phyloP scores from a whole-genome alignment of 2,113 vertebrate species.

The Nannospalax galili region DNA sequence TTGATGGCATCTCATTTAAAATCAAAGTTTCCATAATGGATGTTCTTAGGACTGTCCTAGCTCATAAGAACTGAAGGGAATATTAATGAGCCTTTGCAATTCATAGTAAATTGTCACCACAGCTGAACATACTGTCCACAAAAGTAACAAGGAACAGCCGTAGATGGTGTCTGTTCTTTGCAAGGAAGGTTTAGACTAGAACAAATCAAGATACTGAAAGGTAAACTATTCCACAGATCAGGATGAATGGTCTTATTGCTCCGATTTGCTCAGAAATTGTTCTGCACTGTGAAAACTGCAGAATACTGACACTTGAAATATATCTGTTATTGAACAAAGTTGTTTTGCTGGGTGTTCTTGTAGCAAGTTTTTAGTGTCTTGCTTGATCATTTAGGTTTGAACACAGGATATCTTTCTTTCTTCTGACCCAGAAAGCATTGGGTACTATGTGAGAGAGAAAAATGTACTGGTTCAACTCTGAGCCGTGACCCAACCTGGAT shows the following conservation, averaged over 20 bases:
- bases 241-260: conserved; percentile 40
- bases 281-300: neutral
- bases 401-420: neutral
- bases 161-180: neutral
- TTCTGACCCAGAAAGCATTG: neutral
- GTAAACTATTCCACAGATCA: neutral
- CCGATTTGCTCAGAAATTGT: conserved; percentile 32
- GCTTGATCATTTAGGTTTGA: conserved; percentile 21
- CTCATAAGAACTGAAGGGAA: conserved; percentile 2
- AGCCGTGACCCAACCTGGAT: neutral
- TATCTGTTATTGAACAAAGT: conserved; percentile 64
- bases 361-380: neutral
- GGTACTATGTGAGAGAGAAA: neutral
- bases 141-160: conserved; percentile 20
- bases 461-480: neutral
- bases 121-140: neutral
- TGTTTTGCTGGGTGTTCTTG: neutral
- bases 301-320: conserved; percentile 42
- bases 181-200: conserved; percentile 56
- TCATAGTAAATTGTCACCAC: conserved; percentile 40
- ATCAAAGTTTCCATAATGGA: conserved; percentile 2
- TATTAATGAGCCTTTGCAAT: conserved; percentile 66
- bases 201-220: conserved; percentile 48
- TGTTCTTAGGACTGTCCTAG: conserved; percentile 56
- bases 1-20: conserved; percentile 61